phyloP scores from a whole-genome alignment of 1,140 invertebrate genomes.

The Trichogramma pretiosum region DNA sequence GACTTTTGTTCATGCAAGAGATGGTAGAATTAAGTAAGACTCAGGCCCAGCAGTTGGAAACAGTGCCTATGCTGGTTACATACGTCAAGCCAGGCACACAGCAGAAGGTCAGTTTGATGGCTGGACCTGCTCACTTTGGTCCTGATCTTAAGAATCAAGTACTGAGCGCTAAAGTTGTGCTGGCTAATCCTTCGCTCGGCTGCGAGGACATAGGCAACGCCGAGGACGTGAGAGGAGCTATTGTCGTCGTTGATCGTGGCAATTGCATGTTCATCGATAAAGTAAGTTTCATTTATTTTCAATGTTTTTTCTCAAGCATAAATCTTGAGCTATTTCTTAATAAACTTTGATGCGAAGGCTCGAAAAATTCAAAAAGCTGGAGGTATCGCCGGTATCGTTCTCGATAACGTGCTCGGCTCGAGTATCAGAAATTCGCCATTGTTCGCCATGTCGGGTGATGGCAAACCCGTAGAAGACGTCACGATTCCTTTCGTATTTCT shows the following conservation, averaged over 20 bases:
- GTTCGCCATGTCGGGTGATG: constrained; percentile 95
- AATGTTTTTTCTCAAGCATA: too few relatives aligned
- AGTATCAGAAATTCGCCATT: constrained; percentile 65
- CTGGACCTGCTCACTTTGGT: constrained; percentile 90
- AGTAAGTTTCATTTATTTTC: constrained; percentile 40
- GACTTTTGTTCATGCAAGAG: constrained; percentile 92
- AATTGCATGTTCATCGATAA: constrained; percentile 96
- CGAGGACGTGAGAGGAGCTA: constrained; percentile 58
- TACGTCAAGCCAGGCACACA: constrained; percentile 40
- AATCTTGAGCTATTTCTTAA: background rate
- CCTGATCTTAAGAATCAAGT: constrained; percentile 55
- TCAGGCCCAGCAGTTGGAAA: constrained; percentile 54
- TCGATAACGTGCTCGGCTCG: constrained; percentile 76
- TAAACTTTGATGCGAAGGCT: constrained; percentile 44
- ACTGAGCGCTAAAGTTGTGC: constrained; percentile 53
- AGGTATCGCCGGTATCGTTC: constrained; percentile 75
- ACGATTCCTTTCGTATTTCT: constrained; percentile 86
- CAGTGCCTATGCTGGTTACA: constrained; percentile 50
- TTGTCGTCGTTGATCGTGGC: constrained; percentile 78
- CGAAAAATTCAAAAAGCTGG: constrained; percentile 74
- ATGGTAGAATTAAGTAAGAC: constrained; percentile 85
- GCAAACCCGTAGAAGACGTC: constrained; percentile 65
- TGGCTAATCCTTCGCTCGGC: constrained; percentile 59
- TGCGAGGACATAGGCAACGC: constrained; percentile 61
- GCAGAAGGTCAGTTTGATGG: constrained; percentile 50